Base-by-base conservation (phyloP, 2,888 invertebrate species). In the Diadegma fenestrale region DNA sequence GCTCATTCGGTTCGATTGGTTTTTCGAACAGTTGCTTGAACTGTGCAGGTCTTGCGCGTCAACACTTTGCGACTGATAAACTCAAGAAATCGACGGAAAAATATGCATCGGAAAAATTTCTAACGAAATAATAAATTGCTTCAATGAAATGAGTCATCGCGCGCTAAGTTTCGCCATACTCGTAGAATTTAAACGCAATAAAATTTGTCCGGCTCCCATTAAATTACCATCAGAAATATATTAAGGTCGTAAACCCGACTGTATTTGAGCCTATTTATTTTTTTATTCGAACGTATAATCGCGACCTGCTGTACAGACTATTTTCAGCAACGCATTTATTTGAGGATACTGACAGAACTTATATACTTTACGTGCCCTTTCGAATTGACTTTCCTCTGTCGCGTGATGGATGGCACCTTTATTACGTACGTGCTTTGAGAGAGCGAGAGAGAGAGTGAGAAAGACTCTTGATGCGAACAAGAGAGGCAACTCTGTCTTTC, bases 351-450 rank as follows among this genome's bases (percentile, higher is more conserved):
- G 19, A 17, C 33, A 51, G 58, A 30, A 73, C 58, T 63, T 54
- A 41, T n/a, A 82, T 63, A 84, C 80, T 73, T 80, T 84, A 58
- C 78, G 77, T 63, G 75, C 76, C 73, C 72, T 66, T 75, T 78
- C 64, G 66, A 86, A 85, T 86, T 73, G 77, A 78, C 82, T 83
- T 77, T 72, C 73, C 80, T n/a, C n/a, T 79, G 76, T 75, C 72
- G 80, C 78, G 87, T 87, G 87, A 87, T 86, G 72, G 84, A 87
- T 87, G 51, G 85, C 72, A 75, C 83, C 83, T 85, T 86, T 86
- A 87, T 87, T 85, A 86, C 85, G 80, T 81, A 85, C 85, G 80
- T 82, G 77, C 77, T 73, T 33, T n/a, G 66, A 77, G 68, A 79
- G 77, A 45, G n/a, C 26, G 30, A 68, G 45, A 48, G 48, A 64